Base-by-base conservation (phyloP, 1,140 invertebrate genomes). In the Zaprionus inermis region DNA sequence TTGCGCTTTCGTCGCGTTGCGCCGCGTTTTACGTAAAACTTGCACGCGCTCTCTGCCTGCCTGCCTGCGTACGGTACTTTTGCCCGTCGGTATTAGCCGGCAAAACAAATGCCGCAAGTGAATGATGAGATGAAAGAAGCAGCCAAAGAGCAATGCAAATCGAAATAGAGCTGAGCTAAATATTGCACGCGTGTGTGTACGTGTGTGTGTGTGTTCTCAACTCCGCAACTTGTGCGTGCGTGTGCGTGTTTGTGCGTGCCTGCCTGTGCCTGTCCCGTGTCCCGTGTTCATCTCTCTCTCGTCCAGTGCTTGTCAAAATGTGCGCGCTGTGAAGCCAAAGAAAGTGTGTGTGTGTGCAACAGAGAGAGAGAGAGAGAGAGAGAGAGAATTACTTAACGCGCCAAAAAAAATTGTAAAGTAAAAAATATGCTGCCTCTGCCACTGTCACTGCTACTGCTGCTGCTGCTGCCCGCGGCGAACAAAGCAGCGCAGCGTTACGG, bases 1-100 rank as follows among this genome's bases (percentile, higher is more conserved):
- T 59, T 57, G 14, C 32, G 20, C 22, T 36, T 10, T 41, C 32
- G 30, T 22, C 36, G 63, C 51, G 49, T 51, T 38, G 5, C 24
- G 30, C 46, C 78, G 76, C 82, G 72, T 81, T 86, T 86, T 78
- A 73, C 82, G 82, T 86, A 86, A 76, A 74, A 14, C 20, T 56
- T 6, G 24, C 24, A 28, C 24, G 24, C 24, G 24, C 24, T 28
- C 3, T 5, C 24, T 28, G 24, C 24, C 3, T 69, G 56, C 63
- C 24, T 28, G 24, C 24, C 24, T 28, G 24, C 24, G 5, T 69
- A 61, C 63, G 61, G 61, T 72, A 74, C 66, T 52, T 70, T 69
- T 30, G 52, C 32, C 58, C 38, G 54, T 61, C 16, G 30, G 52
- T 28, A 36, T 55, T 10, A 41, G 64, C 70, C 72, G 72, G 72